phyloP scores from a whole-genome alignment of 2,113 vertebrate species.

The Boulengerochromis microlepis region DNA sequence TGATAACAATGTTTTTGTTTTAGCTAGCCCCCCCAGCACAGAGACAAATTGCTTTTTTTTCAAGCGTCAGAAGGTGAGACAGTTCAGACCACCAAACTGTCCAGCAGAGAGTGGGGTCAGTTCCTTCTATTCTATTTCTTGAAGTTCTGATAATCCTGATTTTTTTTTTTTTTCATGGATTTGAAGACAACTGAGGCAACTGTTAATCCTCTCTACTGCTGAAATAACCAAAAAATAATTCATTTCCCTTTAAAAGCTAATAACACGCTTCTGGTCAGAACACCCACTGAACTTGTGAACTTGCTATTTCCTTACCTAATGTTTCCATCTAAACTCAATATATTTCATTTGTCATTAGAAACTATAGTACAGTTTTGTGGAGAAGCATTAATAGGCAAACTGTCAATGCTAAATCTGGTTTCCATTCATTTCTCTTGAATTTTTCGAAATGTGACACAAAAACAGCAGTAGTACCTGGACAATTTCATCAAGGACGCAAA shows the following conservation, averaged over 20 bases:
- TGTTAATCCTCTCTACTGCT: neutral
- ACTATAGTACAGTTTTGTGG: neutral
- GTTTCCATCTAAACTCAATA: neutral
- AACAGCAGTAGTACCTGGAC: neutral
- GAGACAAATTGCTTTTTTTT: slow-evolving; percentile 16
- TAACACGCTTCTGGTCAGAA: neutral
- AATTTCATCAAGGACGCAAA: neutral
- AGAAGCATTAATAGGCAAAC: neutral
- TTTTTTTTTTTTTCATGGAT: neutral
- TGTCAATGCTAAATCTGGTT: neutral
- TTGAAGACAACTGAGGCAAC: neutral
- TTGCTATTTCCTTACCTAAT: neutral
- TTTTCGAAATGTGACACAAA: neutral
- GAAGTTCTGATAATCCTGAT: neutral
- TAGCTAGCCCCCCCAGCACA: slow-evolving; percentile 10
- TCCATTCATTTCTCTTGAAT: neutral
- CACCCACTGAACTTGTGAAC: neutral
- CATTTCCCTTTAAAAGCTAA: neutral
- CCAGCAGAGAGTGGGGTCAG: neutral
- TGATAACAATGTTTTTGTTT: slow-evolving; percentile 50
- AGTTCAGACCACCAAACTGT: neutral
- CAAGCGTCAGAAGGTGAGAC: slow-evolving; percentile 22
- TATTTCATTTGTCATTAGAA: neutral
- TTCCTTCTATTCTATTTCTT: neutral
- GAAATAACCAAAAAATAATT: neutral